Evolutionary conservation across 2,113 vertebrate genomes (phyloP).

Genomic region (Salvelinus sp.): DNA sequence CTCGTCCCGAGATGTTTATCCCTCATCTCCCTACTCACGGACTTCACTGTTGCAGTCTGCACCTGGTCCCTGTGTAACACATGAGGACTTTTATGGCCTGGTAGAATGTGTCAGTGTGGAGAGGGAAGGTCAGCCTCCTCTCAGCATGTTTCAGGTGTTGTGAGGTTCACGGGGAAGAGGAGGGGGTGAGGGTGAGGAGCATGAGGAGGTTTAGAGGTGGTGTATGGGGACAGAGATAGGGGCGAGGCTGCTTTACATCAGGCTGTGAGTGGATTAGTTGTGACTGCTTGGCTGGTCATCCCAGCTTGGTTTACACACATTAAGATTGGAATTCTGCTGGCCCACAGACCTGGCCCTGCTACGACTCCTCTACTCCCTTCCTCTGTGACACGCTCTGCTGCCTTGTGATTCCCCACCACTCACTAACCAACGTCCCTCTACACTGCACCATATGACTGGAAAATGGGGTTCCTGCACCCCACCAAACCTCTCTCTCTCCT

Average conservation of each 20-base stretch:
- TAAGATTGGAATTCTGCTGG: conserved; percentile 7
- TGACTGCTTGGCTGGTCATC: conserved; percentile 9
- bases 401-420: neutral
- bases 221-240: conserved; percentile 14
- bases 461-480: neutral
- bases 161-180: neutral
- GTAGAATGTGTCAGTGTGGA: conserved; percentile 25
- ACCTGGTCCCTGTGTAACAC: conserved; percentile 14
- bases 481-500: neutral
- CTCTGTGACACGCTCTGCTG: conserved; percentile 14
- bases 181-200: neutral
- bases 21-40: too few relatives aligned
- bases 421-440: neutral
- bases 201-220: conserved; percentile 1
- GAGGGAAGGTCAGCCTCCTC: conserved; percentile 18
- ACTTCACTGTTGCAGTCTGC: too few relatives aligned
- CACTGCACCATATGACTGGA: neutral
- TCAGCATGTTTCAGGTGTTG: neutral
- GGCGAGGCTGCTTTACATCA: conserved; percentile 31
- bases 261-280: conserved; percentile 31
- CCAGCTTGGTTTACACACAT: conserved; percentile 9
- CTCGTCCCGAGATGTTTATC: too few relatives aligned
- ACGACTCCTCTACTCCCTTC: conserved; percentile 8
- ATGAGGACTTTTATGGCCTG: conserved; percentile 32
- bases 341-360: neutral